A percentile compares a stretch with the other conserved stretches of the same genome.
Evolutionary conservation across 1,140 invertebrate species (phyloP).

Genomic region (Euura saliciscinereae): DNA sequence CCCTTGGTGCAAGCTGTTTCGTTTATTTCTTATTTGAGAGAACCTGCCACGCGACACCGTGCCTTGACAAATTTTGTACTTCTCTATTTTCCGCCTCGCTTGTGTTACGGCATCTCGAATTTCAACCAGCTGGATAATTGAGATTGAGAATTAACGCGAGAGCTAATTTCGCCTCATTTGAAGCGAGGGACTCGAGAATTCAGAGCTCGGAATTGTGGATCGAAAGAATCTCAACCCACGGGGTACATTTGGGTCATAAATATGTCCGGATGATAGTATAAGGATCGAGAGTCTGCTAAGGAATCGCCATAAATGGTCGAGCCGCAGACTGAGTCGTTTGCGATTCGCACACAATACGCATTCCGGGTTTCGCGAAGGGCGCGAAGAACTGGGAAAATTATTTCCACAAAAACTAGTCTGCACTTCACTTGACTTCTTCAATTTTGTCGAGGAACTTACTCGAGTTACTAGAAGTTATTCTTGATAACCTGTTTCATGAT

Average conservation of each 20-base stretch:
- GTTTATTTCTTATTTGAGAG: not conserved
- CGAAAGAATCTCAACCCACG: not conserved
- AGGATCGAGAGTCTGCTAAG: not conserved
- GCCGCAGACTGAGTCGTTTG: not conserved
- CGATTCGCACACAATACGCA: not conserved
- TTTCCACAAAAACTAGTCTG: no score
- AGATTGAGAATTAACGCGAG: no score
- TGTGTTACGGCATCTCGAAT: no score
- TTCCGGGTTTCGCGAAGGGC: not conserved
- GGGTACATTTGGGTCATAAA: not conserved
- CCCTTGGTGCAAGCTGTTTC: not conserved
- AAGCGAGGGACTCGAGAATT: no score
- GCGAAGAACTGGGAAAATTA: not conserved
- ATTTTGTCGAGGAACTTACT: no score
- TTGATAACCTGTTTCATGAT: no score
- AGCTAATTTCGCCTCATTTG: no score
- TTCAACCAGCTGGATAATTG: no score
- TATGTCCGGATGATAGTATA: not conserved
- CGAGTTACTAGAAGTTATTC: no score
- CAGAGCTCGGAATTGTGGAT: no score
- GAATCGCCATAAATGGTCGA: constrained; percentile 5
- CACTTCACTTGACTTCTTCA: no score
- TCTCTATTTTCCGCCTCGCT: not conserved
- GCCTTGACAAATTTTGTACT: not conserved
- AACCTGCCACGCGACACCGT: constrained; percentile 3